Percentiles rank a stretch among this genome's conserved stretches.
Evolutionary conservation across 1,140 invertebrate genomes (phyloP).

Genomic region (Chironomus tepperi): DNA sequence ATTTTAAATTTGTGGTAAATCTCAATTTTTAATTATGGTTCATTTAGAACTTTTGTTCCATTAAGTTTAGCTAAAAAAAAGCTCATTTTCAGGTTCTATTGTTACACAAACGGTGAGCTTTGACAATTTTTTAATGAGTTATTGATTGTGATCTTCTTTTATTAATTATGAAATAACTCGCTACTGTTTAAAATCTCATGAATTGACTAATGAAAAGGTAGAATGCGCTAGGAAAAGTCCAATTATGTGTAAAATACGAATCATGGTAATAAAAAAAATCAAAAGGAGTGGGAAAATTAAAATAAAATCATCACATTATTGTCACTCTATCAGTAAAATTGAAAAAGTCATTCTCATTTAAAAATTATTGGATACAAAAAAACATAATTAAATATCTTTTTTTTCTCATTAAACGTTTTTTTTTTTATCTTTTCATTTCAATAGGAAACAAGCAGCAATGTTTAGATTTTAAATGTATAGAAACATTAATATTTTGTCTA

Average conservation of each 20-base stretch:
- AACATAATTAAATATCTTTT: background rate
- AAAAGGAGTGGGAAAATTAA: background rate
- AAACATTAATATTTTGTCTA: background rate
- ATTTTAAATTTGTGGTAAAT: too few relatives aligned
- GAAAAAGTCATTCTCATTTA: background rate
- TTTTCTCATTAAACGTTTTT: background rate
- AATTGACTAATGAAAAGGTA: background rate
- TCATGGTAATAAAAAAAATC: background rate
- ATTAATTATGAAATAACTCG: background rate
- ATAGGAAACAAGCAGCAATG: background rate
- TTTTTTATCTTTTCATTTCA: background rate
- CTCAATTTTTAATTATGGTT: too few relatives aligned
- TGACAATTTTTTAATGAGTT: too few relatives aligned
- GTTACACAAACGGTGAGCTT: too few relatives aligned
- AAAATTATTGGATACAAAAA: background rate
- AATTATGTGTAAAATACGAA: background rate
- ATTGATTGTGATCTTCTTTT: background rate
- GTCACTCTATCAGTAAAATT: background rate
- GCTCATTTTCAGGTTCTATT: too few relatives aligned
- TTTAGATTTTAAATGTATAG: background rate
- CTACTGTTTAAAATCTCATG: background rate
- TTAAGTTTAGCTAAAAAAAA: too few relatives aligned
- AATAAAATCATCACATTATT: background rate
- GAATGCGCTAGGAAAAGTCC: background rate
- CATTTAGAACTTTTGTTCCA: too few relatives aligned